Evolutionary conservation across 2,888 invertebrate species (phyloP), one percentile per base, ranked within the genome.

Genomic region (Tineola bisselliella): DNA sequence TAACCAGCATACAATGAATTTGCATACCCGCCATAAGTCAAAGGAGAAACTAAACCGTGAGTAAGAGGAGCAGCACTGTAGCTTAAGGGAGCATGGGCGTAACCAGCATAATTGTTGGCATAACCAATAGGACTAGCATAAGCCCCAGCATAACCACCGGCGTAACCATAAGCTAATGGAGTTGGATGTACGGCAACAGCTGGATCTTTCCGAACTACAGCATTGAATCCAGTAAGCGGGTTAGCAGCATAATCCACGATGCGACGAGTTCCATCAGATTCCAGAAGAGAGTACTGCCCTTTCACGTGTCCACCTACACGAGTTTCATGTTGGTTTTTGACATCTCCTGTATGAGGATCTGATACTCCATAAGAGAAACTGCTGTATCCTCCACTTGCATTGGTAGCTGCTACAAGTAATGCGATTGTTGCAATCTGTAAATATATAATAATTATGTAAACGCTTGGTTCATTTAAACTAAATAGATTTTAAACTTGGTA

Each of bases 271-370:
- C 91, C 91, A 70, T 91, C 91, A 19, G 91, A 88, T 66, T 89
- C 74, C 79, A 90, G 71, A 61, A 84, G 78, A 6, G 84, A 84
- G 79, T 84, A 84, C 65, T 84, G 86, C 63, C 86, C 86, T 64
- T 89, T 88, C 54, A 91, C 91, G 66, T 87, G 87, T 76, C 90
- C 90, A n/a, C 91, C 91, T 64, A 84, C 79, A 63, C 91, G 89
- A 62, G 88, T 88, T 81, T 91, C 91, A 64, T 89, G 89, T 77
- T 91, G 91, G 76, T 78, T 80, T 77, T 86, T 86, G 64, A 83
- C 81, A 66, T 86, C 86, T 38, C 86, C 86, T 70, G 86, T 86
- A 74, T 84, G 79, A 31, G 86, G 86, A 73, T 86, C 86, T 30
- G 82, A 74, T 61, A 86, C 86, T 54, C 83, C 83, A 67, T 86